A percentile compares a stretch with the other conserved stretches of the same genome.
Evolutionary conservation across 2,113 vertebrate genomes (phyloP).

Genomic region (Bubalus kerabau): DNA sequence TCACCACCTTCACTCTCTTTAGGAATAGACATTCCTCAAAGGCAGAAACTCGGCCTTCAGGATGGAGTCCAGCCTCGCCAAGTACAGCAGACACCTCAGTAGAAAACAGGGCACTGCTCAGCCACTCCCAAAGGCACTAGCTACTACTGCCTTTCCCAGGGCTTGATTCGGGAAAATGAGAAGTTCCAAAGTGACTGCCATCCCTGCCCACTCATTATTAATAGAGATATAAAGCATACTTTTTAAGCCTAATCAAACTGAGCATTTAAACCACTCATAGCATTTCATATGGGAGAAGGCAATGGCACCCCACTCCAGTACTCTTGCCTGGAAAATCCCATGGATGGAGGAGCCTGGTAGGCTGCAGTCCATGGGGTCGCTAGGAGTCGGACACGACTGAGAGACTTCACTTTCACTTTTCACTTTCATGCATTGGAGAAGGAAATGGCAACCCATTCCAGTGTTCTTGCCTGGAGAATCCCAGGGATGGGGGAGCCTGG

Average conservation of each 20-base stretch:
- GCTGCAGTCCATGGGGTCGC: too few species aligned
- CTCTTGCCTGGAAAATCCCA: too few species aligned
- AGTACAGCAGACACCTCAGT: neutral
- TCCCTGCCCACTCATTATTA: neutral
- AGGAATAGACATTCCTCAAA: neutral
- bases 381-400: too few species aligned
- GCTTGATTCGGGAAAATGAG: neutral
- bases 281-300: neutral
- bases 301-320: too few species aligned
- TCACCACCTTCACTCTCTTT: neutral
- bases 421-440: too few species aligned
- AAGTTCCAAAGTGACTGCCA: neutral
- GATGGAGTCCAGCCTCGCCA: neutral
- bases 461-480: too few species aligned
- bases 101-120: neutral
- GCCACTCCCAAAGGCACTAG: neutral
- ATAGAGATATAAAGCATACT: neutral
- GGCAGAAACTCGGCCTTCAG: neutral
- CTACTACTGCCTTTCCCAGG: neutral
- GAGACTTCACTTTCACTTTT: too few species aligned
- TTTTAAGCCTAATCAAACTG: neutral
- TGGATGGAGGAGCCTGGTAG: too few species aligned
- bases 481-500: too few species aligned
- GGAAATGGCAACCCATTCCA: too few species aligned
- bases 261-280: neutral